A percentile compares a stretch with the other conserved stretches of the same genome.
Conservation (phyloP, 37 sponge, comb jelly and placozoan genomes). For the Halichondria panicea region DNA sequence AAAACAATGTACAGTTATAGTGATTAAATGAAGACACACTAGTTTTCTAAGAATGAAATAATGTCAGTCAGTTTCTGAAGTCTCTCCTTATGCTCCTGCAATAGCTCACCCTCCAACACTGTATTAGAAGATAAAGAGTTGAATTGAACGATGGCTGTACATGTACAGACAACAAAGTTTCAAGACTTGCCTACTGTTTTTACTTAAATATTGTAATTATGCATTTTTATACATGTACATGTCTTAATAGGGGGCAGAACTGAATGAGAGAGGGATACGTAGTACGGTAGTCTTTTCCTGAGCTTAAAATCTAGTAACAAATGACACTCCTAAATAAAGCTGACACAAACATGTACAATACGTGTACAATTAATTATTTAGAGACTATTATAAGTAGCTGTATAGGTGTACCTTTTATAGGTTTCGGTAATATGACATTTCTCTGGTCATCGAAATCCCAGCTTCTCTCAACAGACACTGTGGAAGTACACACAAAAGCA, state of each 20-base stretch:
- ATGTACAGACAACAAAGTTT: no score
- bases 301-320: no score
- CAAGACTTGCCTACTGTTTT: not conserved
- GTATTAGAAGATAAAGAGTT: not conserved
- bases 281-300: no score
- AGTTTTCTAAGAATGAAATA: slow-evolving; percentile 70
- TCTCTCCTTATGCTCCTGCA: slow-evolving; percentile 35
- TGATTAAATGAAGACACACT: no score
- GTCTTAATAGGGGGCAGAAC: not conserved
- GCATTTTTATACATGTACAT: not conserved
- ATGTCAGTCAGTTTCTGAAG: slow-evolving; percentile 62
- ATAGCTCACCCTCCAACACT: slow-evolving; percentile 22
- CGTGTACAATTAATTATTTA: no score
- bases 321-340: no score
- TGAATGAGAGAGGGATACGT: not conserved
- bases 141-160: not conserved
- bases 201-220: not conserved
- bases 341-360: no score
- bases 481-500: no score
- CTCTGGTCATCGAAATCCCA: slow-evolving; percentile 47
- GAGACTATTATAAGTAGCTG: no score
- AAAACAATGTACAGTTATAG: no score
- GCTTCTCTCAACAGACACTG: slow-evolving; percentile 34
- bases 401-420: slow-evolving; percentile 20
- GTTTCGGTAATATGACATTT: slow-evolving; percentile 31